Conservation (phyloP, 2,113 vertebrate species). For the Guaruba guarouba region DNA sequence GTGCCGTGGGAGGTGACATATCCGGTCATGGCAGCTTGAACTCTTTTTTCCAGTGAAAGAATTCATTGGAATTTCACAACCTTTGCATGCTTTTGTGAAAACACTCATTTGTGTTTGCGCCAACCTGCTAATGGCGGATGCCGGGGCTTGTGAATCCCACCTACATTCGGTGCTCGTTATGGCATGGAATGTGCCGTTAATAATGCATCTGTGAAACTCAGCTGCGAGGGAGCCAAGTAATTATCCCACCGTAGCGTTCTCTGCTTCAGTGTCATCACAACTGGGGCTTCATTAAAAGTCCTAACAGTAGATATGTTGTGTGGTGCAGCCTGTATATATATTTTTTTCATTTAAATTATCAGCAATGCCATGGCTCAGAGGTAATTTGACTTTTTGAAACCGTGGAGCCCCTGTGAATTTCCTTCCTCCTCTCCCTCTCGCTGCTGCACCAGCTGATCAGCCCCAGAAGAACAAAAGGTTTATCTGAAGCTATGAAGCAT, state of each 20-base stretch:
- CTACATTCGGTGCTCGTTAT: slow-evolving; percentile 83
- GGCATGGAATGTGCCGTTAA: slow-evolving; percentile 90
- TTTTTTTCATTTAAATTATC: slow-evolving; percentile 87
- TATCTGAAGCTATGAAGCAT: slow-evolving; percentile 89
- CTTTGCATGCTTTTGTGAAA: slow-evolving; percentile 84
- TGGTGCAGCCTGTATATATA: slow-evolving; percentile 81
- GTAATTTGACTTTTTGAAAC: slow-evolving; percentile 93
- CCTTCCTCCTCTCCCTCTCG: slow-evolving; percentile 81
- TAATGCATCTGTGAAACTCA: slow-evolving; percentile 99
- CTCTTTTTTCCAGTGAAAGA: slow-evolving; percentile 74
- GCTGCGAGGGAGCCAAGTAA: slow-evolving; percentile 98
- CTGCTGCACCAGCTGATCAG: slow-evolving; percentile 85
- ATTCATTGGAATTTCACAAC: slow-evolving; percentile 86
- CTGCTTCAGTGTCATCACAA: slow-evolving; percentile 92
- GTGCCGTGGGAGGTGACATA: slow-evolving; percentile 88
- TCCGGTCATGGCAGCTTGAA: slow-evolving; percentile 81
- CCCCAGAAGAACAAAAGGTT: slow-evolving; percentile 88
- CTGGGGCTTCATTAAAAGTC: slow-evolving; percentile 99
- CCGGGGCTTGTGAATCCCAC: slow-evolving; percentile 86
- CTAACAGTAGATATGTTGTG: slow-evolving; percentile 85
- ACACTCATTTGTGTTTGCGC: slow-evolving; percentile 91
- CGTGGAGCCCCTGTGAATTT: slow-evolving; percentile 85
- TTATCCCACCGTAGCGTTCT: slow-evolving; percentile 95
- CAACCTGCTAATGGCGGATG: slow-evolving; percentile 97
- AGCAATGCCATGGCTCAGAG: slow-evolving; percentile 87